These are phyloP conservation scores for Brachionus sp. DNA, from an alignment of 1,140 invertebrate genomes.

Conservation along the genomic window DNA sequence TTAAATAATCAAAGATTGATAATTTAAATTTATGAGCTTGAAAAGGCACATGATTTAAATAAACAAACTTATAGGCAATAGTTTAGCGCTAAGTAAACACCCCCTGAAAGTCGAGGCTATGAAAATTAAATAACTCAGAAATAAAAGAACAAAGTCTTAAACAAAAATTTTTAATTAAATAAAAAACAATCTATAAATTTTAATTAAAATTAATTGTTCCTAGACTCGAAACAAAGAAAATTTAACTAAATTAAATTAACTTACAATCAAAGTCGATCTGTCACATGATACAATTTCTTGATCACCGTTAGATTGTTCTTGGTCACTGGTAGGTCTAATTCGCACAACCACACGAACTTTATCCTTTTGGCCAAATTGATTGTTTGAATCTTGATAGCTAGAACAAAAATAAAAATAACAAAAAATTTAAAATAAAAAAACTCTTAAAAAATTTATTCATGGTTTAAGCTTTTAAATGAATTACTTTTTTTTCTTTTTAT, in stretches of 20 bases:
- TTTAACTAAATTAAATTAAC: neutral
- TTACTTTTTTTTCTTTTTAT: neutral
- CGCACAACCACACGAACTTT: constrained; percentile 38
- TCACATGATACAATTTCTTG: constrained; percentile 31
- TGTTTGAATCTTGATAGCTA: constrained; percentile 6
- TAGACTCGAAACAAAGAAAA: too few species aligned
- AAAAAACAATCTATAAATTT: too few species aligned
- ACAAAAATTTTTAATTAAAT: too few species aligned
- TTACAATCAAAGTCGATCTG: constrained; percentile 8
- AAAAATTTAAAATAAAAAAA: neutral
- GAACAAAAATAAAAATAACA: neutral
- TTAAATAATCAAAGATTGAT: too few species aligned
- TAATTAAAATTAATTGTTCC: neutral
- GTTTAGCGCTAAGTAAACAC: too few species aligned
- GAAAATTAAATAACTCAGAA: too few species aligned
- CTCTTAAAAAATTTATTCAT: neutral
- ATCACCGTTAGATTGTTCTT: neutral
- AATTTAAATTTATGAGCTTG: too few species aligned
- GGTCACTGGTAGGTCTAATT: constrained; percentile 17
- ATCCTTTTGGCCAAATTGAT: constrained; percentile 35
- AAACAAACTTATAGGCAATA: too few species aligned
- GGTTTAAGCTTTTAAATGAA: neutral
- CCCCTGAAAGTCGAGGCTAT: too few species aligned
- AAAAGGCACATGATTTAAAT: too few species aligned
- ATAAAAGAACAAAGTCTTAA: too few species aligned